Conservation (phyloP, 2,113 vertebrate species). For the Tapirus terrestris region DNA sequence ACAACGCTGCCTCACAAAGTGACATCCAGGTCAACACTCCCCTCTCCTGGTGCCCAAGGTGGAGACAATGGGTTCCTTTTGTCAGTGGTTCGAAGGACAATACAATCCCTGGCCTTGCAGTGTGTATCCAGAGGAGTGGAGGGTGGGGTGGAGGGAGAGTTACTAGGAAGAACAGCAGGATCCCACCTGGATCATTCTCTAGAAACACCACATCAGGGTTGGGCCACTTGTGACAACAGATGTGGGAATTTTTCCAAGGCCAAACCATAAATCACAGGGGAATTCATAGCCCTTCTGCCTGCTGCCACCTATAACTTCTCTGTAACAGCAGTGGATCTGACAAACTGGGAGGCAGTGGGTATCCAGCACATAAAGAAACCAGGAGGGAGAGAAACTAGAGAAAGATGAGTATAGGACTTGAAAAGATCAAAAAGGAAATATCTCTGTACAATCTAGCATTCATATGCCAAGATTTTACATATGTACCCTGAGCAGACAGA, state of each 20-base stretch:
- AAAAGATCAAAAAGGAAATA: conserved; percentile 11
- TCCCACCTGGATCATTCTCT: not conserved
- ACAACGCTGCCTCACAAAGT: not conserved
- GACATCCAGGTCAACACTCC: not conserved
- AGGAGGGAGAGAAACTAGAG: not conserved
- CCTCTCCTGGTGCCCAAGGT: not conserved
- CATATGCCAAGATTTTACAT: not conserved
- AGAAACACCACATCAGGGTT: not conserved
- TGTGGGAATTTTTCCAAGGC: not conserved
- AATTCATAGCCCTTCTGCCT: not conserved
- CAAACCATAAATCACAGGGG: not conserved
- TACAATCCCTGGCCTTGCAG: not conserved
- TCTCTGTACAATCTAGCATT: not conserved
- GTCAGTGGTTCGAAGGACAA: conserved; percentile 8
- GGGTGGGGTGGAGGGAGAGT: no score
- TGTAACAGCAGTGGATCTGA: not conserved
- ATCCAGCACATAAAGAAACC: not conserved
- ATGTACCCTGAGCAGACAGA: not conserved
- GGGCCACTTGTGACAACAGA: not conserved
- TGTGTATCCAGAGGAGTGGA: not conserved
- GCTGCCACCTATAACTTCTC: not conserved
- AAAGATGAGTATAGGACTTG: not conserved
- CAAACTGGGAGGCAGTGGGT: not conserved
- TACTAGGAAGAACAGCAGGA: not conserved
- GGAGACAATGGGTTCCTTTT: conserved; percentile 4